A percentile compares a stretch with the other conserved stretches of the same genome.
phyloP scores from a whole-genome alignment of 1,140 invertebrate genomes.

The Drosophila mojavensis region DNA sequence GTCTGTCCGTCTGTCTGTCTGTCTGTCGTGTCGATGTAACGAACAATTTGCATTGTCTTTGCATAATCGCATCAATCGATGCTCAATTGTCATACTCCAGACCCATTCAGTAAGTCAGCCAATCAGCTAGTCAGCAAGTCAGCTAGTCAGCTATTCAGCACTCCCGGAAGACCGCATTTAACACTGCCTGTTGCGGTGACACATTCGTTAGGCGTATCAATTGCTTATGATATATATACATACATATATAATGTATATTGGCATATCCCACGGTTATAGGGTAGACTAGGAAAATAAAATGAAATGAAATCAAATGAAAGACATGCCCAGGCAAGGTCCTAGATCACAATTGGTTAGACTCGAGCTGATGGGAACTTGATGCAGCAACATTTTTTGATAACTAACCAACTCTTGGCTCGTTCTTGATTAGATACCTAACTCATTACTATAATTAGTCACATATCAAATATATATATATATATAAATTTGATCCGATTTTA shows the following conservation, averaged over 20 bases:
- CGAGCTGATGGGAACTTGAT: no score
- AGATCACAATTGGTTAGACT: no score
- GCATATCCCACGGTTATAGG: conserved; percentile 65
- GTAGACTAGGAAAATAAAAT: conserved; percentile 10
- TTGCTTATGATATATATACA: conserved; percentile 27
- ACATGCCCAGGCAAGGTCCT: no score
- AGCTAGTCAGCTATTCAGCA: conserved; percentile 4
- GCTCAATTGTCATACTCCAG: conserved; percentile 16
- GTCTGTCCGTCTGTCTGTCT: neutral
- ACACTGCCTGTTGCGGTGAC: conserved; percentile 19
- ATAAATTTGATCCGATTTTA: no score
- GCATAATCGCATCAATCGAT: conserved; percentile 50
- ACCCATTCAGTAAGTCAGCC: neutral
- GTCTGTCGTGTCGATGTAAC: conserved; percentile 10
- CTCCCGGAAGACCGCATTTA: conserved; percentile 68
- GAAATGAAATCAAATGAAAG: no score
- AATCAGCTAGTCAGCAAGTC: neutral
- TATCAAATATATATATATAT: no score
- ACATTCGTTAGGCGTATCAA: conserved; percentile 37
- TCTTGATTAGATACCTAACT: no score
- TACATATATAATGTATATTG: neutral
- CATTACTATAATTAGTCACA: no score
- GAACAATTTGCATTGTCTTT: conserved; percentile 34
- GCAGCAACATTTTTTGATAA: no score
- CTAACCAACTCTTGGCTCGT: no score